Evolutionary conservation across 2,113 vertebrate genomes (phyloP).

Genomic region (Phaetusa simplex): DNA sequence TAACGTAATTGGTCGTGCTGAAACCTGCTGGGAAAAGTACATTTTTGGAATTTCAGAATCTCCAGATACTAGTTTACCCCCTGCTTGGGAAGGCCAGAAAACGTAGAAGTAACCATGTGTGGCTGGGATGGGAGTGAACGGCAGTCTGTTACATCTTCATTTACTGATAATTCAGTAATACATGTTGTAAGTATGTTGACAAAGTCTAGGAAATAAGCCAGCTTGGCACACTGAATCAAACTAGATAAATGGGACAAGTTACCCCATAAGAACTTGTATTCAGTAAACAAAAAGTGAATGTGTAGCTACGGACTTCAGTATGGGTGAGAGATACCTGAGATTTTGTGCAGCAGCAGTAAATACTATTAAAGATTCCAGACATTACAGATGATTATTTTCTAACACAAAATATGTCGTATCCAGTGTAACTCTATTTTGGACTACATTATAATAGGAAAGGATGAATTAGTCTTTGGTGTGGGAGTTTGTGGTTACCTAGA

Average conservation of each 20-base stretch:
- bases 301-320: neutral
- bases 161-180: neutral
- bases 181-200: neutral
- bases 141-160: neutral
- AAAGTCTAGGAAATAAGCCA: neutral
- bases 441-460: neutral
- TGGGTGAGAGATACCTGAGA: neutral
- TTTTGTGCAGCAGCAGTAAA: neutral
- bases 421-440: neutral
- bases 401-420: neutral
- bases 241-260: neutral
- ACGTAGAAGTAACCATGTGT: neutral
- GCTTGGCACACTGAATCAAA: neutral
- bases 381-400: neutral
- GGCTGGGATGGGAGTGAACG: neutral
- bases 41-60: neutral
- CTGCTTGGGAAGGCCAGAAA: neutral
- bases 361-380: neutral
- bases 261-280: neutral
- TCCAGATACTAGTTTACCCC: neutral
- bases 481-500: constrained; percentile 37
- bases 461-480: constrained; percentile 20
- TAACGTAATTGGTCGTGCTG: neutral
- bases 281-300: neutral
- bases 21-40: neutral